Base-by-base conservation (phyloP, 2,888 invertebrate species). In the Hirtodrosophila histrioides region DNA sequence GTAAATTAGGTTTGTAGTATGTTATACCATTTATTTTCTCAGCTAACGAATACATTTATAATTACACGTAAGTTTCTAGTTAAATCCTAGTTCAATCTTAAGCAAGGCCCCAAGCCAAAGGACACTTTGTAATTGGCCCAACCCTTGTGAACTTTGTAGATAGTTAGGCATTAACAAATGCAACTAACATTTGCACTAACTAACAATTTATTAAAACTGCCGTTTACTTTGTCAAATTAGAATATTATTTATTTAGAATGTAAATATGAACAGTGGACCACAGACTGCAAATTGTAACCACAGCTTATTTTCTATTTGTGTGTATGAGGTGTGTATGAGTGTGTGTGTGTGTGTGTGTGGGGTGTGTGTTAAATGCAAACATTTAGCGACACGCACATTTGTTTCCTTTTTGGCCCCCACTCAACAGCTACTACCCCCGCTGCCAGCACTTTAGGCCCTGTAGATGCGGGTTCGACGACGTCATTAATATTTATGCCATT, bases 241-340 rank as follows among this genome's bases (percentile, higher is more conserved):
- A 87, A 86, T 88, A 86, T 86, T 86, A 86, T 86, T 86, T 88
- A 86, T 86, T 86, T 87, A 86, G 76, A 86, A 69, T 83, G 83
- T 83, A 86, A 86, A 86, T 87, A 86, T 86, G 87, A 83, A 74
- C 78, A 71, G 67, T 60, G 61, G 81, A 76, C 86, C 84, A 78
- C 84, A 86, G 81, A 75, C 78, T 65, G 68, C 54, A 56, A 82
- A 73, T 65, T 73, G 73, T 67, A 64, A 54, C 65, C 70, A 64
- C 66, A 75, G 57, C 58, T 56, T 63, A 68, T 57, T 65, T 64
- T 33, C 53, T 9, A 45, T 39, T 41, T 53, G 45, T 40, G 51
- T 55, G 48, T 39, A 40, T n/a, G 49, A 43, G 56, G 50, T 45
- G 45, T 23, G 39, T 33, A 40, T 48, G 50, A 33, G 63, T 62